These are phyloP conservation scores for Cliona cf. orientalis DNA, from an alignment of 37 sponge, comb jelly and placozoan species.

Conservation along the genomic window DNA sequence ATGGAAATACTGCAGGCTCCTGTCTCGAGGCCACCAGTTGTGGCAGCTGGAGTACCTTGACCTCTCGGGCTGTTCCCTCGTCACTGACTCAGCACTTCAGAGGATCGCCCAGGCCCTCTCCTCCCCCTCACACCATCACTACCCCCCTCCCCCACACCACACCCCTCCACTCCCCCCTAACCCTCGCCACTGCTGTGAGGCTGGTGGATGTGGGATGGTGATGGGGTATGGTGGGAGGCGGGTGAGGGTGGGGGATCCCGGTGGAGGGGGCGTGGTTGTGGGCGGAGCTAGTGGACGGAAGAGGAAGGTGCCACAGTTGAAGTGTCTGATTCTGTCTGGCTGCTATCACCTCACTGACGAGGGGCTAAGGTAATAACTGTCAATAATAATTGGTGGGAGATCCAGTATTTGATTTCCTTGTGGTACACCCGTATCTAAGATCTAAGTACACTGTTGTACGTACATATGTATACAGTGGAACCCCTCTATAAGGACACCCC, in stretches of 20 bases:
- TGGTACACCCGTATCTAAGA: no score
- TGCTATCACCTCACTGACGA: constrained; percentile 81
- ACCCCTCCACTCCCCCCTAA: neutral
- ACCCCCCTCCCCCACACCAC: constrained; percentile 12
- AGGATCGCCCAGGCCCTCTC: constrained; percentile 67
- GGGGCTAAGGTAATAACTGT: constrained; percentile 73
- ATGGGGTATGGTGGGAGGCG: neutral
- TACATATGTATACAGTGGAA: no score
- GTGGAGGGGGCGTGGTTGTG: constrained; percentile 7
- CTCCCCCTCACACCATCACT: constrained; percentile 3
- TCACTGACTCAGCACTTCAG: constrained; percentile 74
- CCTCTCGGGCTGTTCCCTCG: constrained; percentile 61
- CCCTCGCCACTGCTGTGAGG: neutral
- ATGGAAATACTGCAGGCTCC: constrained; percentile 13
- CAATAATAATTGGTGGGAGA: no score
- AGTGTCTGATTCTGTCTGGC: constrained; percentile 70
- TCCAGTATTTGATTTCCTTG: no score
- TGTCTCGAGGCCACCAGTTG: neutral
- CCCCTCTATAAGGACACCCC: no score
- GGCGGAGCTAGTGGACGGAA: neutral
- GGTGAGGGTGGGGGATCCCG: neutral
- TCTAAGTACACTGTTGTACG: no score
- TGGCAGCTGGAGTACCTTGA: constrained; percentile 66
- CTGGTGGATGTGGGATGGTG: neutral
- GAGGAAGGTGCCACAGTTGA: constrained; percentile 17